Evolutionary conservation across 2,888 invertebrate genomes (phyloP).

Genomic region (Thymelicus lineola): DNA sequence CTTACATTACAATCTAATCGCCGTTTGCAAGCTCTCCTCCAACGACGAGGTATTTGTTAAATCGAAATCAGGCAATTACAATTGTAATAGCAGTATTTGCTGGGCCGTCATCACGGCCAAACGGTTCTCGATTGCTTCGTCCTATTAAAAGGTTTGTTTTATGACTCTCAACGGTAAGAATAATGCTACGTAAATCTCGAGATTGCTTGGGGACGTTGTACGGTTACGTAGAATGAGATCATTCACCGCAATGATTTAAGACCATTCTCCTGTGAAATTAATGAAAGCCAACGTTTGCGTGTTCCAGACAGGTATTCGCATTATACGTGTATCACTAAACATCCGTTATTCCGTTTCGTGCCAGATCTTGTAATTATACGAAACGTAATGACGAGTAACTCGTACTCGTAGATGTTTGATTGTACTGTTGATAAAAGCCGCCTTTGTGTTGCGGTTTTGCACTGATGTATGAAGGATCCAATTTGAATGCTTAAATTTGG

Average conservation of each 20-base stretch:
- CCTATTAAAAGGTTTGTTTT: slow-evolving; percentile 51
- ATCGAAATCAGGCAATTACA: slow-evolving; percentile 43
- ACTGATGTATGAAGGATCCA: slow-evolving; percentile 15
- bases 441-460: slow-evolving; percentile 20
- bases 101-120: slow-evolving; percentile 54
- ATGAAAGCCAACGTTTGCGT: slow-evolving; percentile 14
- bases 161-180: slow-evolving; percentile 3
- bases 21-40: slow-evolving; percentile 5
- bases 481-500: slow-evolving; percentile 1
- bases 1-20: slow-evolving; percentile 11
- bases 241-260: slow-evolving; percentile 18
- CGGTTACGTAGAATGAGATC: slow-evolving; percentile 3
- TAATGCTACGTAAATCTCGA: slow-evolving; percentile 6
- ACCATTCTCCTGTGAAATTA: slow-evolving; percentile 17
- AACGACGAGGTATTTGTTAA: slow-evolving; percentile 13
- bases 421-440: slow-evolving; percentile 21
- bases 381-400: slow-evolving; percentile 22
- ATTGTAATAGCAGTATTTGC: slow-evolving; percentile 51
- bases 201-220: slow-evolving; percentile 10
- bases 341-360: slow-evolving; percentile 21
- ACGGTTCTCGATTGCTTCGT: slow-evolving; percentile 55
- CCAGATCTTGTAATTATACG: slow-evolving; percentile 26
- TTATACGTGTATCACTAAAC: slow-evolving; percentile 16
- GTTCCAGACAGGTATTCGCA: slow-evolving; percentile 16
- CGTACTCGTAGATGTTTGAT: slow-evolving; percentile 15